phyloP scores from a whole-genome alignment of 2,888 invertebrate species.

The Alentia gelatinosa region DNA sequence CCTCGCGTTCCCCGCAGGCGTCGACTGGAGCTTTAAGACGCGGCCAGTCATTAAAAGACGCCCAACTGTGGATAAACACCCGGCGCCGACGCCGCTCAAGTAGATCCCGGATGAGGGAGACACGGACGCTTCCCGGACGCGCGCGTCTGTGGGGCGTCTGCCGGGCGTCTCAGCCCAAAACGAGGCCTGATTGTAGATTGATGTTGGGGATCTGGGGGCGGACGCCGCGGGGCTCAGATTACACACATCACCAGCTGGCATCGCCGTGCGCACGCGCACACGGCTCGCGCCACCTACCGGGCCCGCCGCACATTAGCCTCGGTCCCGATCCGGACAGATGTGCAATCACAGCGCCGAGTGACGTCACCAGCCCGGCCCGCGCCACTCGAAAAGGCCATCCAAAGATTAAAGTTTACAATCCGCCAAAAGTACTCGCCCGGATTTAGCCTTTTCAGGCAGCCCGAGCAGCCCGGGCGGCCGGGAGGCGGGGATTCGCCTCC shows the following conservation, averaged over 20 bases:
- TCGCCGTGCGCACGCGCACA: background rate
- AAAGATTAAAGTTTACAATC: background rate
- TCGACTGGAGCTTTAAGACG: background rate
- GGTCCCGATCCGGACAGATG: background rate
- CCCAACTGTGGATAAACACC: background rate
- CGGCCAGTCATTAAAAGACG: background rate
- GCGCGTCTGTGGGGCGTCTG: background rate
- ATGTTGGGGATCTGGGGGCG: background rate
- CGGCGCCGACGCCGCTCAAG: background rate
- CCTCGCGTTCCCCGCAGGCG: background rate
- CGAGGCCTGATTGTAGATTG: background rate
- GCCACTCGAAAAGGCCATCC: background rate
- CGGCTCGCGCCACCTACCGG: background rate
- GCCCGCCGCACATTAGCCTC: background rate
- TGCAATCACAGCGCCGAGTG: background rate
- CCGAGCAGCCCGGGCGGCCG: no score
- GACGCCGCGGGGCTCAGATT: background rate
- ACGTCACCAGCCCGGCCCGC: background rate
- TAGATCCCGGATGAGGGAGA: background rate
- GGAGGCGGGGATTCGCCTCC: no score
- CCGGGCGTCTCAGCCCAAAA: background rate
- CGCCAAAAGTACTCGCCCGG: background rate
- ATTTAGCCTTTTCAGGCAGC: background rate
- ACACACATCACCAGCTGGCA: background rate
- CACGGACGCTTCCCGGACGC: background rate